Conservation (phyloP, 2,888 invertebrate genomes). For the Pharmacophagus antenor region DNA sequence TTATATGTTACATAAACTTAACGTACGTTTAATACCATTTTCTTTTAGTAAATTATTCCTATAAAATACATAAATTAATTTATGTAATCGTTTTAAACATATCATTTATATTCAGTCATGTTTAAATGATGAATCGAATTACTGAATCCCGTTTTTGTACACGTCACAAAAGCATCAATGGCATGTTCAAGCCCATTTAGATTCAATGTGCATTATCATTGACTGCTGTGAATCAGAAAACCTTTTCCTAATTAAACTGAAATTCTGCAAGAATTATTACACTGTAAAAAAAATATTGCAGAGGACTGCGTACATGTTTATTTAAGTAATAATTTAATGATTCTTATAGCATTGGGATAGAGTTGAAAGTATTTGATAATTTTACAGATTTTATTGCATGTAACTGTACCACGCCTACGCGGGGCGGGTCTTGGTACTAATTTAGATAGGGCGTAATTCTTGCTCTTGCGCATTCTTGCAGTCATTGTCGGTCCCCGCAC, state of each 20-base stretch:
- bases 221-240: slow-evolving; percentile 42
- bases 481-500: slow-evolving; percentile 53
- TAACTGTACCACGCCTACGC: slow-evolving; percentile 44
- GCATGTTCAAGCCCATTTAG: slow-evolving; percentile 46
- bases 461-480: slow-evolving; percentile 33
- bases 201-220: slow-evolving; percentile 42
- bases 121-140: slow-evolving; percentile 17
- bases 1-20: not conserved
- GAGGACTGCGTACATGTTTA: slow-evolving; percentile 30
- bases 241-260: slow-evolving; percentile 65
- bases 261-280: slow-evolving; percentile 48
- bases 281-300: slow-evolving; percentile 58
- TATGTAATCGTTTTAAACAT: slow-evolving; percentile 13
- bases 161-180: slow-evolving; percentile 21
- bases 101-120: slow-evolving; percentile 16
- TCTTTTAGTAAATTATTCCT: not conserved
- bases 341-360: not conserved
- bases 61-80: slow-evolving; percentile 5
- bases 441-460: slow-evolving; percentile 21
- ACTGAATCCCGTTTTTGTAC: slow-evolving; percentile 27
- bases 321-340: slow-evolving; percentile 7
- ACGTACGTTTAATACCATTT: not conserved
- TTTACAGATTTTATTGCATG: slow-evolving; percentile 48
- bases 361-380: slow-evolving; percentile 17
- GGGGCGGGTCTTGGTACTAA: slow-evolving; percentile 39